Conservation (phyloP, 2,888 invertebrate species). For the Xanthia icteritia region DNA sequence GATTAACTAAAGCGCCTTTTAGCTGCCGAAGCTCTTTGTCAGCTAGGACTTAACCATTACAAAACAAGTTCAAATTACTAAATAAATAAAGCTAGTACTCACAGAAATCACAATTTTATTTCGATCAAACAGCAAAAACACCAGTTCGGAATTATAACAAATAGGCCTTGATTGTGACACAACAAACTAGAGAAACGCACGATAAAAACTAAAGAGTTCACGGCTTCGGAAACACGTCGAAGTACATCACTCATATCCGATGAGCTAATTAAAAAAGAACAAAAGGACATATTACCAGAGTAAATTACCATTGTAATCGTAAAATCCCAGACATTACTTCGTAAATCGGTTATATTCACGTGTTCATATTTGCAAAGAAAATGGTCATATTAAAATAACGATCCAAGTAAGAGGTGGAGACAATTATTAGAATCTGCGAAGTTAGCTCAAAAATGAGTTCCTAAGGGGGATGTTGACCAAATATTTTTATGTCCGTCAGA, state of each 20-base stretch:
- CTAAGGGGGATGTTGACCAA: neutral
- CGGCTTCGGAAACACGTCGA: slow-evolving; percentile 29
- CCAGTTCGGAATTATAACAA: slow-evolving; percentile 19
- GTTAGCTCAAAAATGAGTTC: neutral
- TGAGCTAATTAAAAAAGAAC: slow-evolving; percentile 63
- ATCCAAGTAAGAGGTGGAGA: slow-evolving; percentile 23
- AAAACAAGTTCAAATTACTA: neutral
- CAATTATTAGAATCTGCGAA: neutral
- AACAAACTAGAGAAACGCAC: slow-evolving; percentile 30
- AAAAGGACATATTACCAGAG: slow-evolving; percentile 60
- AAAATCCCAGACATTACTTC: slow-evolving; percentile 49
- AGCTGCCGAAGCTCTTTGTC: too few relatives aligned
- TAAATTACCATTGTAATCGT: slow-evolving; percentile 65
- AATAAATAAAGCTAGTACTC: slow-evolving; percentile 47
- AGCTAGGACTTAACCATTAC: neutral
- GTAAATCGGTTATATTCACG: slow-evolving; percentile 41
- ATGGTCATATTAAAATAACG: slow-evolving; percentile 40
- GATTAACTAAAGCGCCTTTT: neutral
- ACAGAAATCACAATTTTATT: slow-evolving; percentile 56
- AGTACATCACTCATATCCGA: slow-evolving; percentile 42
- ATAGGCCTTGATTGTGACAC: slow-evolving; percentile 16
- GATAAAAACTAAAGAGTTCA: slow-evolving; percentile 47
- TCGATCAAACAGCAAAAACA: slow-evolving; percentile 23
- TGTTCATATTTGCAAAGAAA: slow-evolving; percentile 30
- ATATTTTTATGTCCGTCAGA: too few relatives aligned